Conservation (phyloP, 2,113 vertebrate genomes). For the Amphilophus citrinellus region DNA sequence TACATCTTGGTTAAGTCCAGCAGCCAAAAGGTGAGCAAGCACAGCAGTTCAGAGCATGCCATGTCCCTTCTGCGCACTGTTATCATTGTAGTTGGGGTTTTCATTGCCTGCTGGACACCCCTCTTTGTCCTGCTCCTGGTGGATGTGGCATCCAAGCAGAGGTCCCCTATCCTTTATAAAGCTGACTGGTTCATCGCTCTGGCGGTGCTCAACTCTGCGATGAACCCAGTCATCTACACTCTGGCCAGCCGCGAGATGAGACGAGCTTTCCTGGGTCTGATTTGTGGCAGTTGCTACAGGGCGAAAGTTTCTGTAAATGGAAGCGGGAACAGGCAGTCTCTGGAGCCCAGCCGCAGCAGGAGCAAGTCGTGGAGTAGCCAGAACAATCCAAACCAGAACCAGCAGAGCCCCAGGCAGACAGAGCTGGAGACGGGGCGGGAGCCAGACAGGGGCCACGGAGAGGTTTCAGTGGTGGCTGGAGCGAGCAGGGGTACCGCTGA, state of each 20-base stretch:
- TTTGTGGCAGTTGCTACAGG: constrained; percentile 84
- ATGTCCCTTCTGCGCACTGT: constrained; percentile 95
- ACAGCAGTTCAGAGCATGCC: constrained; percentile 89
- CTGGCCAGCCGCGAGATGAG: constrained; percentile 97
- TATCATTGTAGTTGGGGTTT: constrained; percentile 93
- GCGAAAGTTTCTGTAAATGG: constrained; percentile 50
- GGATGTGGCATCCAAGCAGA: constrained; percentile 88
- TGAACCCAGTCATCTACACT: constrained; percentile 96
- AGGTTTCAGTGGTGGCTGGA: constrained; percentile 57
- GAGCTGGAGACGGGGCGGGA: constrained; percentile 37
- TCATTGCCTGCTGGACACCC: constrained; percentile 95
- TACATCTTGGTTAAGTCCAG: constrained; percentile 94
- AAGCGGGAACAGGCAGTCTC: constrained; percentile 74
- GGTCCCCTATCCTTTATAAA: constrained; percentile 85
- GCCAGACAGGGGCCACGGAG: neutral
- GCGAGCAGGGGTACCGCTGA: constrained; percentile 4
- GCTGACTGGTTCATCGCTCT: constrained; percentile 91
- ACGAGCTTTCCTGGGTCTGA: constrained; percentile 88
- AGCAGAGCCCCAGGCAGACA: constrained; percentile 43
- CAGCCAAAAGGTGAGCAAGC: constrained; percentile 90
- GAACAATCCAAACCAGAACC: constrained; percentile 72
- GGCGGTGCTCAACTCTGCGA: constrained; percentile 93
- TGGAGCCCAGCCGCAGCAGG: constrained; percentile 84
- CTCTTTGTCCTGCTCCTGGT: constrained; percentile 91
- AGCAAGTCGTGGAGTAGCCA: constrained; percentile 93